Percentiles rank a stretch among this genome's conserved stretches.
These are phyloP conservation scores for Callinectes sapidus DNA, from an alignment of 2,888 invertebrate species.

Conservation along the genomic window DNA sequence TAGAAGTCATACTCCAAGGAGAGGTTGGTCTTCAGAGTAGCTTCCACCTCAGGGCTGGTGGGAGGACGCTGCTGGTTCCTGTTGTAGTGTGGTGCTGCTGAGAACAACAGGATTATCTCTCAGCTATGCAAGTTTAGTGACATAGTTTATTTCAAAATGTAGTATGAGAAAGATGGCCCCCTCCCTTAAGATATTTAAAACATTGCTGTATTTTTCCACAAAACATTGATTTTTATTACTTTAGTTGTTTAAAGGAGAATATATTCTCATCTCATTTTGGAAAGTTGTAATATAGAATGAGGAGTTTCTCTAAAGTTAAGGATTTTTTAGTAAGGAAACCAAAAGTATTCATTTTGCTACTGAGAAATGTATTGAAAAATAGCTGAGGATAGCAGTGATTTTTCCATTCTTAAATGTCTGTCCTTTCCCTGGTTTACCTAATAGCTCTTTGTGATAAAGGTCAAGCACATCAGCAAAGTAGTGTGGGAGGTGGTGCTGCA, in stretches of 20 bases:
- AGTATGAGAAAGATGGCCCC: neutral
- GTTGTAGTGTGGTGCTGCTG: constrained; percentile 76
- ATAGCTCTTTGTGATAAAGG: constrained; percentile 78
- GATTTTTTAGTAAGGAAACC: too few relatives aligned
- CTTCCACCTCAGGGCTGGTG: constrained; percentile 74
- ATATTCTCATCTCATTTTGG: too few relatives aligned
- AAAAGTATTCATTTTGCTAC: too few relatives aligned
- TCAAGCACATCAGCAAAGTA: constrained; percentile 80
- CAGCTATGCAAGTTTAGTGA: neutral
- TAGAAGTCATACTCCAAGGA: constrained; percentile 80
- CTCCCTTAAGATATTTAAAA: too few relatives aligned
- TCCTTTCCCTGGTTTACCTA: constrained; percentile 74
- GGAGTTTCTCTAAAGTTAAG: too few relatives aligned
- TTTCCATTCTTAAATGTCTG: neutral
- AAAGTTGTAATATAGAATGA: too few relatives aligned
- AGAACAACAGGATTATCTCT: constrained; percentile 43
- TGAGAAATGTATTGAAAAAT: too few relatives aligned
- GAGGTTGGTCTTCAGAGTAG: constrained; percentile 76
- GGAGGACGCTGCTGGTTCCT: constrained; percentile 75
- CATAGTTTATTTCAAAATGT: neutral
- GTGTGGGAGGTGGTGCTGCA: constrained; percentile 79
- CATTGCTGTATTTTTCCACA: too few relatives aligned
- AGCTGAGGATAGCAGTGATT: too few relatives aligned
- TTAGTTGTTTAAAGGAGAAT: too few relatives aligned
- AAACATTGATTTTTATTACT: too few relatives aligned